Conservation (phyloP, 2,797 vertebrate species). For the Propithecus perrieri region DNA sequence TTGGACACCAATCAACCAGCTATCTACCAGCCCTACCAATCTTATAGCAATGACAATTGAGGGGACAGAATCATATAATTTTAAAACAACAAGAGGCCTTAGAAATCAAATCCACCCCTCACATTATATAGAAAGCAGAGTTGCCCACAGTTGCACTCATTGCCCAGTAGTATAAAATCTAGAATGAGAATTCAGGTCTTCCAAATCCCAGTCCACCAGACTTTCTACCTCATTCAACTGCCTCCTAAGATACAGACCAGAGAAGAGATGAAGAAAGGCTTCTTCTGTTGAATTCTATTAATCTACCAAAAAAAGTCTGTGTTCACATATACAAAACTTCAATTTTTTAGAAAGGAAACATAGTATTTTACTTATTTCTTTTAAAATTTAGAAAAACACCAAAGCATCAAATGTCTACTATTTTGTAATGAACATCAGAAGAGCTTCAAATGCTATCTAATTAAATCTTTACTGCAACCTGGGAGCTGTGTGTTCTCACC, state of each 20-base stretch:
- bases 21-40: neutral
- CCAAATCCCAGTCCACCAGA: neutral
- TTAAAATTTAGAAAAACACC: conserved; percentile 37
- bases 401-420: neutral
- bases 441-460: neutral
- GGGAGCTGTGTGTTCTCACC: neutral
- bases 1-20: neutral
- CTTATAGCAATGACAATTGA: neutral
- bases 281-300: neutral
- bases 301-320: neutral
- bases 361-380: neutral
- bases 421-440: conserved; percentile 30
- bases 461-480: neutral
- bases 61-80: neutral
- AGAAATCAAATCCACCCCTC: neutral
- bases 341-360: neutral
- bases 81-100: neutral
- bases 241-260: conserved; percentile 4
- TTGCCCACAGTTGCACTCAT: neutral
- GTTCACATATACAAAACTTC: neutral
- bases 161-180: neutral
- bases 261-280: neutral
- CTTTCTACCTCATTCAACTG: conserved; percentile 6
- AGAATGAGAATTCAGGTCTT: conserved; percentile 3
- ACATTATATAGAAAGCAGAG: neutral